These are phyloP conservation scores for Microcebus murinus DNA, from an alignment of 2,113 vertebrate genomes.

Conservation along the genomic window DNA sequence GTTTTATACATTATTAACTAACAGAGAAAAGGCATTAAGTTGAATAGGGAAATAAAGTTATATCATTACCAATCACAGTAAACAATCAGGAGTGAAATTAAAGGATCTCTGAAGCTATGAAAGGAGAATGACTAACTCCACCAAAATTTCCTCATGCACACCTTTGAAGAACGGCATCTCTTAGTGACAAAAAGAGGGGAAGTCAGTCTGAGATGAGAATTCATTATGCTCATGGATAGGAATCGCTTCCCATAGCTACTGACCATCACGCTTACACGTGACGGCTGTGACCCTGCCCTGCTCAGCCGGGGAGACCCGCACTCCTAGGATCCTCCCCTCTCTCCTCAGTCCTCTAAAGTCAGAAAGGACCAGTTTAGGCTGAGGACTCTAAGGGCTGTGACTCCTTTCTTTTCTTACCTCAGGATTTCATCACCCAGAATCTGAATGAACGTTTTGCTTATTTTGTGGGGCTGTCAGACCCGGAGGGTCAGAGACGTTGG, in stretches of 20 bases:
- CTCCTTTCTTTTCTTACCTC: background rate
- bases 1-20: background rate
- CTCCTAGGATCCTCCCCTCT: background rate
- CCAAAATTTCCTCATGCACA: background rate
- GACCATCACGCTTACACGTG: background rate
- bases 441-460: rapidly evolving
- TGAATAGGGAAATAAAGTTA: background rate
- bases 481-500: background rate
- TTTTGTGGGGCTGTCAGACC: background rate
- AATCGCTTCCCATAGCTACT: background rate
- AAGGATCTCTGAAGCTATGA: background rate
- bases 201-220: background rate
- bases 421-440: background rate
- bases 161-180: background rate
- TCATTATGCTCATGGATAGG: background rate
- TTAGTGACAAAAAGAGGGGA: background rate
- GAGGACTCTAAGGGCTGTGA: background rate
- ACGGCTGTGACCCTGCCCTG: background rate
- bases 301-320: too few relatives aligned
- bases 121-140: background rate
- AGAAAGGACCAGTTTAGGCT: background rate
- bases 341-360: background rate
- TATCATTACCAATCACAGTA: background rate
- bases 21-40: background rate
- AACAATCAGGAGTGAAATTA: background rate